These are phyloP conservation scores for Sciurus carolinensis DNA, from an alignment of 2,797 vertebrate genomes.

Conservation along the genomic window DNA sequence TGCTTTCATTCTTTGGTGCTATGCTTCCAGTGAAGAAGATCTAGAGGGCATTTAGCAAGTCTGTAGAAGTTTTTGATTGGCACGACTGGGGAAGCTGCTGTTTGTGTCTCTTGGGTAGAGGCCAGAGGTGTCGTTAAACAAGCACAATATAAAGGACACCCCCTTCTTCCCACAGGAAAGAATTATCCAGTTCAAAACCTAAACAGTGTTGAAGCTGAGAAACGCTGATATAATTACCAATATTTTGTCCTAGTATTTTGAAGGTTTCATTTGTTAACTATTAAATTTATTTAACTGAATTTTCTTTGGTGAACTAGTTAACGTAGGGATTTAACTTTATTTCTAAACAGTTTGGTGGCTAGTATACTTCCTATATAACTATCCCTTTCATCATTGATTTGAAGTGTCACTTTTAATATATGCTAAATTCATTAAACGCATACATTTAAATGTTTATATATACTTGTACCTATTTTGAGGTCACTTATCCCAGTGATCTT, in stretches of 20 bases:
- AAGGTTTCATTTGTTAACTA: slow-evolving; percentile 11
- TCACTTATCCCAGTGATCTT: neutral
- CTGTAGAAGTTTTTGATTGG: too few relatives aligned
- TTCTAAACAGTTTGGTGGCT: slow-evolving; percentile 16
- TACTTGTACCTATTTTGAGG: neutral
- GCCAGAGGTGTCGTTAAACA: too few relatives aligned
- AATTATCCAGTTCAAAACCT: neutral
- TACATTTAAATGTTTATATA: neutral
- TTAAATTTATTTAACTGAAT: slow-evolving; percentile 5
- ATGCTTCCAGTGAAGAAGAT: neutral
- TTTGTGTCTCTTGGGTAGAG: too few relatives aligned
- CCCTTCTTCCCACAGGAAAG: neutral
- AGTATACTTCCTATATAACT: slow-evolving; percentile 12
- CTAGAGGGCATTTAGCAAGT: neutral
- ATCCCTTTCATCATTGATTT: neutral
- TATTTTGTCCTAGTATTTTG: neutral
- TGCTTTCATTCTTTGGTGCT: neutral
- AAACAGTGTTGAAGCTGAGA: neutral
- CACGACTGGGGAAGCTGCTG: too few relatives aligned
- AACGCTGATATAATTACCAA: neutral
- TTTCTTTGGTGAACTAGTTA: slow-evolving; percentile 36
- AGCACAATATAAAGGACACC: neutral
- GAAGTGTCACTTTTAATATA: neutral
- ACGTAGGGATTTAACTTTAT: neutral
- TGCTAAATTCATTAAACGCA: neutral